Evolutionary conservation across 2,888 invertebrate species (phyloP).

Genomic region (Parnassius mnemosyne): DNA sequence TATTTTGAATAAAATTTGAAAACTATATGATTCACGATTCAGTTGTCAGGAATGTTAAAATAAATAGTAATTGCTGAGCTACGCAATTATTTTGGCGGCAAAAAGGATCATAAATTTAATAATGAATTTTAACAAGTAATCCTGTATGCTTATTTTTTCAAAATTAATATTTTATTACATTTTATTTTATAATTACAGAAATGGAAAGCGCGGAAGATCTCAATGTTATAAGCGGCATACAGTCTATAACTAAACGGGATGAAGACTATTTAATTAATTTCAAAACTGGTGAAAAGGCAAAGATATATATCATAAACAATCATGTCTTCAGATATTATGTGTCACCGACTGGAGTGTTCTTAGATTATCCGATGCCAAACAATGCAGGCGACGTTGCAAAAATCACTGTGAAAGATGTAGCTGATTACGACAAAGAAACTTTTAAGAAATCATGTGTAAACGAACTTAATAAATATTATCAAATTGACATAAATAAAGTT

Average conservation of each 20-base stretch:
- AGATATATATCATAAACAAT: conserved; percentile 57
- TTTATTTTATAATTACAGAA: neutral
- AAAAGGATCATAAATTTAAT: too few species aligned
- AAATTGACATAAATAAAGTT: conserved; percentile 55
- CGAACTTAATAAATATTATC: conserved; percentile 42
- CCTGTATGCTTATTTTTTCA: too few species aligned
- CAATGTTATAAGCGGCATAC: conserved; percentile 42
- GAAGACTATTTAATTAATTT: conserved; percentile 52
- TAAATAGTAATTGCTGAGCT: too few species aligned
- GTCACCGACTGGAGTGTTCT: conserved; percentile 58
- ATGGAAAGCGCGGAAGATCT: conserved; percentile 1
- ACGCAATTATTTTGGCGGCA: too few species aligned
- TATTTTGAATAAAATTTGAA: too few species aligned
- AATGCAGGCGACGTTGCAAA: conserved; percentile 56
- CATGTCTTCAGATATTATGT: conserved; percentile 69
- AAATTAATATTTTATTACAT: neutral
- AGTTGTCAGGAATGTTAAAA: too few species aligned
- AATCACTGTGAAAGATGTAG: conserved; percentile 53
- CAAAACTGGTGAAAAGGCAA: conserved; percentile 52
- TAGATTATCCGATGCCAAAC: conserved; percentile 60
- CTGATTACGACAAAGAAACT: conserved; percentile 52
- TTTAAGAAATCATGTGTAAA: conserved; percentile 51
- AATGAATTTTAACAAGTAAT: too few species aligned
- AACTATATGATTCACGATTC: too few species aligned
- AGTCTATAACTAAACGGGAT: conserved; percentile 48